Evolutionary conservation across 2,113 vertebrate species (phyloP).

Genomic region (Tetrao urogallus): DNA sequence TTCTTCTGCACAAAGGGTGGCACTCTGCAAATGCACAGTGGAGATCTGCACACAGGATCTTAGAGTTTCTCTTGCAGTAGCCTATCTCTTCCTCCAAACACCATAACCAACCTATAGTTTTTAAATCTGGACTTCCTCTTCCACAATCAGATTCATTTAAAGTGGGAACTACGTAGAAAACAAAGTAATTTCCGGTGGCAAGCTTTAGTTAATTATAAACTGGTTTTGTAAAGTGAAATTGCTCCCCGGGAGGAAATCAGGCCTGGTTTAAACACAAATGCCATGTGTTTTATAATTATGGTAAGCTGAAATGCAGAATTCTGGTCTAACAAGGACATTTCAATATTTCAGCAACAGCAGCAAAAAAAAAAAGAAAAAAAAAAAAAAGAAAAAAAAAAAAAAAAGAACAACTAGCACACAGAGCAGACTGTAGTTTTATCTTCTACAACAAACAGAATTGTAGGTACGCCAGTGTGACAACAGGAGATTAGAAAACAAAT

Average conservation of each 20-base stretch:
- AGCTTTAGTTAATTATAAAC: slow-evolving; percentile 36
- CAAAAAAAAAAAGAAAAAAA: neutral
- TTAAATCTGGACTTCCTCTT: neutral
- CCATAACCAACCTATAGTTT: neutral
- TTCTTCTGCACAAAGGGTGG: neutral
- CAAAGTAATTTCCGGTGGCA: slow-evolving; percentile 24
- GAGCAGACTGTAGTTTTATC: slow-evolving; percentile 7
- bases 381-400: neutral
- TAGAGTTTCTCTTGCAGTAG: neutral
- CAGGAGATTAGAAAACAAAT: slow-evolving; percentile 12
- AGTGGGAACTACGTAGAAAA: neutral
- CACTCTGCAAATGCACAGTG: neutral
- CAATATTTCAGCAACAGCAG: neutral
- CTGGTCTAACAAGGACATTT: neutral
- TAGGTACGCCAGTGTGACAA: neutral
- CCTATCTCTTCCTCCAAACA: neutral
- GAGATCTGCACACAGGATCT: neutral
- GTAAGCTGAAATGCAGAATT: neutral
- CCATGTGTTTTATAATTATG: neutral
- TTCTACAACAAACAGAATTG: neutral
- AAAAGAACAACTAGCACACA: neutral
- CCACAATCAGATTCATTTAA: neutral
- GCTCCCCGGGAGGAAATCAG: neutral
- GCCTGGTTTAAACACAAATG: neutral
- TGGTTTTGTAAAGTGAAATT: slow-evolving; percentile 10